Percentiles rank a stretch among this genome's conserved stretches.
Evolutionary conservation across 2,797 vertebrate species (phyloP).

Genomic region (Glyptemys insculpta): DNA sequence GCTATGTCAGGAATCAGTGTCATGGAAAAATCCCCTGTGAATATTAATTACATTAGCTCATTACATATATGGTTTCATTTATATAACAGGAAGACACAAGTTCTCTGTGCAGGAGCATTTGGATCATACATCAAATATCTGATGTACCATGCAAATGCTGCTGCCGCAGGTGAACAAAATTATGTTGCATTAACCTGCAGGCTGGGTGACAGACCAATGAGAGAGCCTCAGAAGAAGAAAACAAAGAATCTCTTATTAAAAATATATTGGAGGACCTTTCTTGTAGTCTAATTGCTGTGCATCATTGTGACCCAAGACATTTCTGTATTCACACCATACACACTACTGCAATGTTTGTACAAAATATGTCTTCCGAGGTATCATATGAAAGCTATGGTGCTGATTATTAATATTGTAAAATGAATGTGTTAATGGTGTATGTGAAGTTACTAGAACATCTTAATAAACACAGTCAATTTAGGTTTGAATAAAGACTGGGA

Average conservation of each 20-base stretch:
- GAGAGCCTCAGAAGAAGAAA: background rate
- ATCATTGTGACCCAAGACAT: background rate
- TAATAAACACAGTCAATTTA: too few relatives aligned
- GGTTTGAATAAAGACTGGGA: too few relatives aligned
- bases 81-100: background rate
- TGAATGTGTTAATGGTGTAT: too few relatives aligned
- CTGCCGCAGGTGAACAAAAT: background rate
- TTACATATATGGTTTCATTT: background rate
- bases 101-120: background rate
- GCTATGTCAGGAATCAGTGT: rapidly evolving
- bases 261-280: background rate
- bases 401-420: too few relatives aligned
- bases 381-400: too few relatives aligned
- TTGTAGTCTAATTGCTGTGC: background rate
- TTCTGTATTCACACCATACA: too few relatives aligned
- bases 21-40: background rate
- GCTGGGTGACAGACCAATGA: background rate
- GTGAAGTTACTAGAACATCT: too few relatives aligned
- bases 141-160: background rate
- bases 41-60: background rate
- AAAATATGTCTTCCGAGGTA: too few relatives aligned
- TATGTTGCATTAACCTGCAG: background rate
- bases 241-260: background rate
- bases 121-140: background rate
- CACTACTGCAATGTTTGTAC: too few relatives aligned